phyloP scores from a whole-genome alignment of 2,888 invertebrate genomes.

The Artemia sinica region DNA sequence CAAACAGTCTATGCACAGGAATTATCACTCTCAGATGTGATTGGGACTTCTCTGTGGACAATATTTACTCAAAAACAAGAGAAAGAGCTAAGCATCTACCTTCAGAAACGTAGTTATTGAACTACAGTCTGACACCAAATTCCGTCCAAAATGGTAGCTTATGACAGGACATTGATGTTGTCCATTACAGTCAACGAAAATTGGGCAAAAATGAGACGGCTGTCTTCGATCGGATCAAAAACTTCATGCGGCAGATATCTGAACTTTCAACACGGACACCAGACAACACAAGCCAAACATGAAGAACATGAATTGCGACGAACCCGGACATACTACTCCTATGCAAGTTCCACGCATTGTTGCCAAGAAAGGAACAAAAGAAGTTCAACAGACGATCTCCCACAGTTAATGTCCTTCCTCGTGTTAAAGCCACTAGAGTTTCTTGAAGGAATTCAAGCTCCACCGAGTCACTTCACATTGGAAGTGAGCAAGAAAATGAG shows the following conservation, averaged over 20 bases:
- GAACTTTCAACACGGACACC: conserved; percentile 14
- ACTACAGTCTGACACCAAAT: conserved; percentile 14
- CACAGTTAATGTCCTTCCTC: background rate
- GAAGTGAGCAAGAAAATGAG: too few species aligned
- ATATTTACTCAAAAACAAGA: background rate
- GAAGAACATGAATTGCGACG: conserved; percentile 14
- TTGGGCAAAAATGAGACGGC: conserved; percentile 16
- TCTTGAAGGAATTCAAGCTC: too few species aligned
- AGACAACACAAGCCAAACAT: conserved; percentile 19
- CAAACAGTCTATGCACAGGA: background rate
- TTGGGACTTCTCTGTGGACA: background rate
- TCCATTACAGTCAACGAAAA: background rate
- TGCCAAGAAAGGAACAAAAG: background rate
- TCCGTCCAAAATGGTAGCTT: conserved; percentile 12
- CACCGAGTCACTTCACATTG: too few species aligned
- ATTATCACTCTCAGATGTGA: background rate
- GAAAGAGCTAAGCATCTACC: conserved; percentile 17
- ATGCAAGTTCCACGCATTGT: background rate
- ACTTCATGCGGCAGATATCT: conserved; percentile 16
- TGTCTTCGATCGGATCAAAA: conserved; percentile 16
- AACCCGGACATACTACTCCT: background rate
- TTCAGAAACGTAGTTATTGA: conserved; percentile 16
- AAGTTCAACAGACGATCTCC: background rate
- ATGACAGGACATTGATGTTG: background rate
- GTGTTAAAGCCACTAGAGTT: background rate